Evolutionary conservation across 2,888 invertebrate species (phyloP).

Genomic region (Lypha dubia): DNA sequence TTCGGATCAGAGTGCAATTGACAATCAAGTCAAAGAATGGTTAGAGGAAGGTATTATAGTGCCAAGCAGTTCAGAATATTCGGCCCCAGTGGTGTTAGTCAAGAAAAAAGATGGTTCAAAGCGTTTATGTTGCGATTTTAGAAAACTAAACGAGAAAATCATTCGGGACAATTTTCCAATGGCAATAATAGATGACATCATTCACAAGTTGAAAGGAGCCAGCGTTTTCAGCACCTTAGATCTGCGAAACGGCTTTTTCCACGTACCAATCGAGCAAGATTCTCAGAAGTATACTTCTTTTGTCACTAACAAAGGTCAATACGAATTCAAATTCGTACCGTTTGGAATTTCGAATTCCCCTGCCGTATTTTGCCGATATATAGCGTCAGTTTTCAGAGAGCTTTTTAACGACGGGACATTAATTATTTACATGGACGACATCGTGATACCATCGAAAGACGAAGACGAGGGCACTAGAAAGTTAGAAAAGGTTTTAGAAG

Average conservation of each 20-base stretch:
- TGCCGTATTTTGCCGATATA: constrained; percentile 67
- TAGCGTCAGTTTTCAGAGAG: constrained; percentile 60
- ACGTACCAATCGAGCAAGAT: constrained; percentile 70
- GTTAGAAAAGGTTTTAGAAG: constrained; percentile 4
- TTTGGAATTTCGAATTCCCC: constrained; percentile 73
- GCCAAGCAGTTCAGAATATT: constrained; percentile 3
- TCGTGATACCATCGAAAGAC: constrained; percentile 10
- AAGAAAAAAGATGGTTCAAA: constrained; percentile 68
- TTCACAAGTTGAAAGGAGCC: constrained; percentile 67
- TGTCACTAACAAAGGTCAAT: constrained; percentile 74
- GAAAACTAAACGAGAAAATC: constrained; percentile 71
- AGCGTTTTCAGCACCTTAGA: constrained; percentile 74
- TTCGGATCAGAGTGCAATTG: constrained; percentile 41
- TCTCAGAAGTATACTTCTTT: constrained; percentile 75
- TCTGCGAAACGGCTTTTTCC: constrained; percentile 74
- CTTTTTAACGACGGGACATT: constrained; percentile 50
- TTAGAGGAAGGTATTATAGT: constrained; percentile 63
- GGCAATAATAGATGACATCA: constrained; percentile 68
- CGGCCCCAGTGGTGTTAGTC: constrained; percentile 59
- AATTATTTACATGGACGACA: constrained; percentile 64
- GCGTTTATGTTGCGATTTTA: constrained; percentile 72
- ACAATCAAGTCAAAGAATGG: constrained; percentile 59
- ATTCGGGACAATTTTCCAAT: constrained; percentile 72
- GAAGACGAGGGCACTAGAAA: constrained; percentile 49
- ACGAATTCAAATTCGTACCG: constrained; percentile 72